These are phyloP conservation scores for Acromyrmex echinatior DNA, from an alignment of 1,140 invertebrate genomes.

Conservation along the genomic window DNA sequence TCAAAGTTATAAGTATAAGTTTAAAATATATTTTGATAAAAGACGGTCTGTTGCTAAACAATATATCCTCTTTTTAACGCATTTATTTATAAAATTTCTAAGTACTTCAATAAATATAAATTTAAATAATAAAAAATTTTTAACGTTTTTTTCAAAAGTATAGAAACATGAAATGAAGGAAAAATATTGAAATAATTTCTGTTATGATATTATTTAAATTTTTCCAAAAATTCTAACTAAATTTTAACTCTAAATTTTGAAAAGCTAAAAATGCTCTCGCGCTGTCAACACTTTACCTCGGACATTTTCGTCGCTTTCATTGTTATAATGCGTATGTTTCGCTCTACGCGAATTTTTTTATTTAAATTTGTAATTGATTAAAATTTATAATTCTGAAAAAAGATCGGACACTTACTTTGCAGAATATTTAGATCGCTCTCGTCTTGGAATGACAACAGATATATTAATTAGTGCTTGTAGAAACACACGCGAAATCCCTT, in stretches of 20 bases:
- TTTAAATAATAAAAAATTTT: not conserved
- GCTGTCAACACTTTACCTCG: not conserved
- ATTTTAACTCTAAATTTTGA: not conserved
- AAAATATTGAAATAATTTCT: not conserved
- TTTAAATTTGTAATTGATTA: not conserved
- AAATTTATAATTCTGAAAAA: not conserved
- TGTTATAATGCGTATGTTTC: not conserved
- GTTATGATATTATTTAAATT: not conserved
- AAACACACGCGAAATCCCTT: conserved; percentile 23
- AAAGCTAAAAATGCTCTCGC: not conserved
- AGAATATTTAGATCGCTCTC: conserved; percentile 1
- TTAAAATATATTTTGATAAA: not conserved
- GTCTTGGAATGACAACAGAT: not conserved
- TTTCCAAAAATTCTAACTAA: too few relatives aligned
- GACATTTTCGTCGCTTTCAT: conserved; percentile 12
- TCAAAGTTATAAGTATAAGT: too few relatives aligned
- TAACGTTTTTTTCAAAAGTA: not conserved
- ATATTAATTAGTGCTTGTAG: conserved; percentile 7
- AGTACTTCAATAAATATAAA: not conserved
- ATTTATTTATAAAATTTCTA: not conserved
- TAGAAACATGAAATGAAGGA: not conserved
- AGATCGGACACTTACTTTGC: conserved; percentile 34
- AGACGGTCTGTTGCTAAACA: not conserved
- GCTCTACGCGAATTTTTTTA: not conserved
- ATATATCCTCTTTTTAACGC: not conserved